These are phyloP conservation scores for Drosophila demipolita DNA, from an alignment of 2,888 invertebrate genomes.

Conservation along the genomic window DNA sequence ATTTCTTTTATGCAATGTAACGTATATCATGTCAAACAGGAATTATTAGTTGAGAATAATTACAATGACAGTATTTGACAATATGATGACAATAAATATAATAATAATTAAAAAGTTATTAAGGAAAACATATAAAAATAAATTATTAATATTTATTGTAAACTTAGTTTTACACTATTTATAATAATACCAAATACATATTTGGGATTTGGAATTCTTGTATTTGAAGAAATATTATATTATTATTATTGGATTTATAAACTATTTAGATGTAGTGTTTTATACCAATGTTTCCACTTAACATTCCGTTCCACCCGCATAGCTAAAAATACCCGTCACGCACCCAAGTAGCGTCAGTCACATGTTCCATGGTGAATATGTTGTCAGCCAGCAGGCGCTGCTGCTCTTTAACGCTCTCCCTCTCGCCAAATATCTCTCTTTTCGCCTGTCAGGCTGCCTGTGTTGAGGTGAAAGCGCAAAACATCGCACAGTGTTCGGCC, in stretches of 20 bases:
- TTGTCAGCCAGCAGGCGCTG: conserved; percentile 27
- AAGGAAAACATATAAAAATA: background rate
- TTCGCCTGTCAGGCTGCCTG: conserved; percentile 2
- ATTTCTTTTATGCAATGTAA: background rate
- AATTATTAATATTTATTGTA: background rate
- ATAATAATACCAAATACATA: background rate
- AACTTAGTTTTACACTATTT: background rate
- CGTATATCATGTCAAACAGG: background rate
- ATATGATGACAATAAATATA: background rate
- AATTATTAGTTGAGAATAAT: background rate
- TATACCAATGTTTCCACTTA: conserved; percentile 55
- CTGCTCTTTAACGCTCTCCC: conserved; percentile 8
- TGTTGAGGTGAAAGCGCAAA: conserved; percentile 49
- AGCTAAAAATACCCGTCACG: conserved; percentile 69
- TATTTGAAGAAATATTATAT: background rate
- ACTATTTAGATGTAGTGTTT: background rate
- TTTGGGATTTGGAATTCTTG: background rate
- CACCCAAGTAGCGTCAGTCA: conserved; percentile 69
- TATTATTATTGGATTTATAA: background rate
- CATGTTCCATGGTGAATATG: conserved; percentile 73
- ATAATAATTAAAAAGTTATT: background rate
- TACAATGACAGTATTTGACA: background rate
- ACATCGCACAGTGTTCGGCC: conserved; percentile 49
- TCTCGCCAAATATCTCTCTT: conserved; percentile 3
- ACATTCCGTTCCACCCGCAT: conserved; percentile 63